Base-by-base conservation (phyloP, 2,113 vertebrate genomes). In the Telmatochromis sp. region DNA sequence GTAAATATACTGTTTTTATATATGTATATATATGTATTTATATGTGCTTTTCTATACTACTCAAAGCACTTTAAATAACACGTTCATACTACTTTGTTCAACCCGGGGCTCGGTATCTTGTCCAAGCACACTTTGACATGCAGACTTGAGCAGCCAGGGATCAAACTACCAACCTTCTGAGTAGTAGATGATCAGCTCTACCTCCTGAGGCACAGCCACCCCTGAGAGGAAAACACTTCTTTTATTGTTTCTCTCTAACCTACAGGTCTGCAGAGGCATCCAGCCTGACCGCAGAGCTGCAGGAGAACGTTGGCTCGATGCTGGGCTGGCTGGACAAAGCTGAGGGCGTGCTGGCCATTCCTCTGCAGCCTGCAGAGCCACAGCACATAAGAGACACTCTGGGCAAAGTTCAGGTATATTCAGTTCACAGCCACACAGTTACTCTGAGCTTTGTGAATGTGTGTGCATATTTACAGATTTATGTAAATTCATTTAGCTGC, bases 351-450 rank as follows among this genome's bases (percentile, higher is more conserved):
- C 80, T 91, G 88, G 86, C 75, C 58, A 94, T 95, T 94, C 96
- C 97, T 8, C 94, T 97, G 90, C 96, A 98, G 92, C 93, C 96
- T 58, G 96, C 96, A 90, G 97, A 99, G 95, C 97, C 97, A 21
- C 95, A 97, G 70, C 97, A 97, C 91, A 96, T 99, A 89, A 97
- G 95, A 95, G 96, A 97, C 84, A 97, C 97, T 9, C 95, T 98
- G 87, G 96, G 92, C 86, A 98, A 97, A 97, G 97, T 99, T 75
- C 97, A 99, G 98, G 99, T 99, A 97, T 84, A 10, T 2, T 17
- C 4, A 14, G 12, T 17, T 19, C 80, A 83, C 60, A 78, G 15
- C 31, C 26, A 15, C 26, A 15, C 40, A 17, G 13, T 75, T 75
- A 7, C 9, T 75, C 1, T 28, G 42, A 47, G 70, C 70, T 12